Conservation (phyloP, 2,888 invertebrate genomes). For the Trichogramma evanescens region DNA sequence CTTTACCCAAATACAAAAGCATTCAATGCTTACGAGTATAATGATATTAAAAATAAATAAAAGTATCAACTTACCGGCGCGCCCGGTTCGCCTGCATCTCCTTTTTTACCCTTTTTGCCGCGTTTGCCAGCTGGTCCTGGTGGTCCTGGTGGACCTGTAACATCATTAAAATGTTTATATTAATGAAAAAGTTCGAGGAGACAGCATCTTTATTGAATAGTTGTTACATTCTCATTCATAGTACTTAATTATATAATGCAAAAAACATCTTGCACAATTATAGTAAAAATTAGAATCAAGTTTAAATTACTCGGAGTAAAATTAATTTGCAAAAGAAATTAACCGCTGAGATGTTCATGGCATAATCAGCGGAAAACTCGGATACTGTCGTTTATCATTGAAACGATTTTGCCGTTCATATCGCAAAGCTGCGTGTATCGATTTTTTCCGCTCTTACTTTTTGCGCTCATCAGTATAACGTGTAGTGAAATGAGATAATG, state of each 20-base stretch:
- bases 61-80: slow-evolving; percentile 62
- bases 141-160: slow-evolving; percentile 65
- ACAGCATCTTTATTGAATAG: too few species aligned
- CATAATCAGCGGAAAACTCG: too few species aligned
- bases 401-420: too few species aligned
- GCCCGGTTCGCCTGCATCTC: slow-evolving; percentile 72
- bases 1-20: neutral
- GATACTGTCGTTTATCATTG: too few species aligned
- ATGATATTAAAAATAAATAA: neutral
- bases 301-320: too few species aligned
- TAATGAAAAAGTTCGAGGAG: too few species aligned
- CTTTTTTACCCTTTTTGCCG: slow-evolving; percentile 84
- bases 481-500: slow-evolving; percentile 8
- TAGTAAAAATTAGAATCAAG: too few species aligned
- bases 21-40: neutral
- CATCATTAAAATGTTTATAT: slow-evolving; percentile 13
- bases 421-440: neutral
- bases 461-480: neutral
- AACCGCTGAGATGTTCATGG: too few species aligned
- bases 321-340: too few species aligned
- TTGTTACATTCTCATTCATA: too few species aligned
- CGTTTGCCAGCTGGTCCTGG: slow-evolving; percentile 81
- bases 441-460: neutral
- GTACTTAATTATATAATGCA: too few species aligned
- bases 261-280: too few species aligned